Percentiles rank a stretch among this genome's conserved stretches.
phyloP scores from a whole-genome alignment of 2,888 invertebrate species.

The Drosophila imparisetae region DNA sequence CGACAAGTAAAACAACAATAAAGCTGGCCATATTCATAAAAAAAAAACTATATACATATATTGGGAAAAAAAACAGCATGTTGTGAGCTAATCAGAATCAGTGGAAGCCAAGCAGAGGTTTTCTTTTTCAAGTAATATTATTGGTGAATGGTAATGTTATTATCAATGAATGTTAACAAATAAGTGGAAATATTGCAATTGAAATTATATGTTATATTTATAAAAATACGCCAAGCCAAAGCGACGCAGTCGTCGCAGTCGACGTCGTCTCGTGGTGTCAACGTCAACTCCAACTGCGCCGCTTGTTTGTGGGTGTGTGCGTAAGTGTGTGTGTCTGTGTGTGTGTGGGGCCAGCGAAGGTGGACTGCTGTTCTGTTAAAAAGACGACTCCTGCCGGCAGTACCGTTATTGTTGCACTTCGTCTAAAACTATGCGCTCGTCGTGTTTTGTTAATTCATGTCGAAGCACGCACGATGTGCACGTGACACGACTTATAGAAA shows the following conservation, averaged over 20 bases:
- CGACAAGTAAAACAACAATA: conserved; percentile 63
- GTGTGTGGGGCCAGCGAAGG: conserved; percentile 40
- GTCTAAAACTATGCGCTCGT: conserved; percentile 1
- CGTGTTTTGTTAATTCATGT: conserved; percentile 1
- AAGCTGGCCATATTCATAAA: conserved; percentile 60
- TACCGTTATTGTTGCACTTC: conserved; percentile 14
- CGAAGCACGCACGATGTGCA: conserved; percentile 11
- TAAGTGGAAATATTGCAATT: conserved; percentile 31
- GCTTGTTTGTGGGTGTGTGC: conserved; percentile 29
- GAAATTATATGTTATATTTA: conserved; percentile 47
- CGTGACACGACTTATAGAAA: neutral
- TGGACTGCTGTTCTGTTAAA: conserved; percentile 29
- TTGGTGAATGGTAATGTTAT: conserved; percentile 13
- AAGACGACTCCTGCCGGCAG: conserved; percentile 44
- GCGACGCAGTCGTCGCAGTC: conserved; percentile 26
- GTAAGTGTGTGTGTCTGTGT: conserved; percentile 24
- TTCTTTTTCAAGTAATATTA: conserved; percentile 30
- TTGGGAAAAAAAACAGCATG: conserved; percentile 56
- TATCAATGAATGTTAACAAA: conserved; percentile 29
- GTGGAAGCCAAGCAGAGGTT: conserved; percentile 42
- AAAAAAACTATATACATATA: conserved; percentile 11
- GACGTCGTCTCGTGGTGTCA: conserved; percentile 57
- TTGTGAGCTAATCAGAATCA: conserved; percentile 71
- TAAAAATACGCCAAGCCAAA: conserved; percentile 38
- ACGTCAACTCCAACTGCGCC: conserved; percentile 55